Evolutionary conservation across 2,888 invertebrate species (phyloP), one percentile per base, ranked within the genome.

Genomic region (Protodeltote pygarga): DNA sequence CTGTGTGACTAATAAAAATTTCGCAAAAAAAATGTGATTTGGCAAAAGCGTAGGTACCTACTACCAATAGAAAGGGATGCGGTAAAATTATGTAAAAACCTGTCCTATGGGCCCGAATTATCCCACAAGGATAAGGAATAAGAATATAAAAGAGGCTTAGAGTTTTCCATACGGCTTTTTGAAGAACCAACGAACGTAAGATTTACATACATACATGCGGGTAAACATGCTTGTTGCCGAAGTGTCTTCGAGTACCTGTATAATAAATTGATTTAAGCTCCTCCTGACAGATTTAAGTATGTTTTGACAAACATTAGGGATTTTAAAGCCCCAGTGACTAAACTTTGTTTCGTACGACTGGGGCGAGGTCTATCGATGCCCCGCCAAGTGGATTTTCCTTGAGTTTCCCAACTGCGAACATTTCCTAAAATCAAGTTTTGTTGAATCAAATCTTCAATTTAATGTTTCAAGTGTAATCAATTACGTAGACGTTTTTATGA

Each of bases 231-330:
- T 79, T 78, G 77, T 75, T 79, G 76, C 74, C 78, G 75, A 85
- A 87, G 85, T 79, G 77, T 86, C 81, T 79, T 77, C 74, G 74
- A 84, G 86, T 83, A 87, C 85, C 82, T 89, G 85, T 86, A 85
- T 87, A 86, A 89, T 87, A 89, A 89, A 91, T 90, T 89, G 89
- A 89, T 90, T 90, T 89, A 90, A 87, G 89, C 88, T 79, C 80
- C 83, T 87, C 85, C 81, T 85, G 87, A 88, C 90, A 89, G 84
- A 78, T 85, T 85, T 86, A 84, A 89, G 88, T 85, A 84, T 86
- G 83, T 88, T 90, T 87, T 87, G 83, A 85, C 87, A 88, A 89
- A 91, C 87, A 87, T 87, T 83, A 84, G 85, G 85, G 86, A 89
- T 82, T 87, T 82, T 84, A 79, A 87, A 83, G 78, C 84, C 80